Conservation (phyloP, 2,888 invertebrate species). For the Nematopogon swammerdamellus region DNA sequence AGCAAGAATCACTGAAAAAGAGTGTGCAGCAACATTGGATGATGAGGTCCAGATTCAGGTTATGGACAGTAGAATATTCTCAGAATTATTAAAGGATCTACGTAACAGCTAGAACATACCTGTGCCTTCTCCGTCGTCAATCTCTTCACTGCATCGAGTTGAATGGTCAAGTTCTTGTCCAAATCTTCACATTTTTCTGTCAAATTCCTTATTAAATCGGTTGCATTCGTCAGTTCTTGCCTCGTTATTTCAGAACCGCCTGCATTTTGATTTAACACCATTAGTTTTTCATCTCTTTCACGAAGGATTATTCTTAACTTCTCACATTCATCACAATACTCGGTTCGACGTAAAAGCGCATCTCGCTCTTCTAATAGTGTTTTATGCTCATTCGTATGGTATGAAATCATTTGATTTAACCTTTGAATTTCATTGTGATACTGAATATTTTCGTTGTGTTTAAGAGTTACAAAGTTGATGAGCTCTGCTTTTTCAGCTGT, state of each 20-base stretch:
- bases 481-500: constrained; percentile 63
- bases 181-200: constrained; percentile 67
- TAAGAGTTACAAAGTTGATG: constrained; percentile 69
- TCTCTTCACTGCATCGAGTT: constrained; percentile 62
- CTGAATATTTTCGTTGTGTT: constrained; percentile 80
- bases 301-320: constrained; percentile 23
- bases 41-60: too few relatives aligned
- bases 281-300: constrained; percentile 39
- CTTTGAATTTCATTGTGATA: constrained; percentile 86
- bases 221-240: constrained; percentile 50
- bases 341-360: constrained; percentile 15
- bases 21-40: too few relatives aligned
- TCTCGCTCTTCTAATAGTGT: constrained; percentile 31
- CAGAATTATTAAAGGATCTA: too few relatives aligned
- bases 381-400: constrained; percentile 43
- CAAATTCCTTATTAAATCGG: constrained; percentile 56
- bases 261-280: constrained; percentile 24
- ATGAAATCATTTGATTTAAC: constrained; percentile 58
- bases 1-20: too few relatives aligned
- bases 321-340: constrained; percentile 27
- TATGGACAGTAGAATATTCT: too few relatives aligned
- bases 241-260: constrained; percentile 29
- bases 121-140: constrained; percentile 60
- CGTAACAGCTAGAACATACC: constrained; percentile 22
- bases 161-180: constrained; percentile 63